Evolutionary conservation across 2,888 invertebrate genomes (phyloP), one percentile per base, ranked within the genome.

Genomic region (Aspidapion aeneum): DNA sequence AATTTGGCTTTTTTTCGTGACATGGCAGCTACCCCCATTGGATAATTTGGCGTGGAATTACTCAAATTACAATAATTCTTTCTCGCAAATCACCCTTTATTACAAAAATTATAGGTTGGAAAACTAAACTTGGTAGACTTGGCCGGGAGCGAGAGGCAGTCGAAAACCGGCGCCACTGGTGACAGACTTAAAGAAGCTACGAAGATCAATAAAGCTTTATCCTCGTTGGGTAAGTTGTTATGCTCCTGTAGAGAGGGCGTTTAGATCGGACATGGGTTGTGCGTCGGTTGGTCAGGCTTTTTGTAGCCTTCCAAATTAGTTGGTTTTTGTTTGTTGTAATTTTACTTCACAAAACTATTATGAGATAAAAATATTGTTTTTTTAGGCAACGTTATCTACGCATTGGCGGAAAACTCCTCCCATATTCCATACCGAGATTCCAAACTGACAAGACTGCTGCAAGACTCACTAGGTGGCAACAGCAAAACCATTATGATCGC

Each of bases 401-500:
- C 98, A 2, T 82, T 99, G 67, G 97, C 97, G 58, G 96, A 96
- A 74, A 94, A 91, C 81, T 94, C 94, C 61, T 90, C 94, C 0
- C 98, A 98, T 78, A 93, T 99, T 73, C 98, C 98, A 1, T 99
- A 99, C 82, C 83, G 98, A 77, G 98, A 98, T 80, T 98, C 98
- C 1, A 98, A 98, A 82, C 83, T 99, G 63, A 99, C 99, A 7
- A 86, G 98, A 60, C 84, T 99, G 61, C 84, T 99, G 64, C 98
- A 98, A 84, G 98, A 99, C 82, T 98, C 98, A 0, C 83, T 99
- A 55, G 99, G 99, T 62, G 99, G 99, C 20, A 75, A 75, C 57
- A 96, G 98, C 55, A 96, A 96, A 81, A 99, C 99, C 1, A 94
- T 99, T 61, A 99, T 99, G 98, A 94, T 99, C 61, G 99, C 99